phyloP scores from a whole-genome alignment of 35 echinoderm and acorn worm species.

The Apostichopus californicus region DNA sequence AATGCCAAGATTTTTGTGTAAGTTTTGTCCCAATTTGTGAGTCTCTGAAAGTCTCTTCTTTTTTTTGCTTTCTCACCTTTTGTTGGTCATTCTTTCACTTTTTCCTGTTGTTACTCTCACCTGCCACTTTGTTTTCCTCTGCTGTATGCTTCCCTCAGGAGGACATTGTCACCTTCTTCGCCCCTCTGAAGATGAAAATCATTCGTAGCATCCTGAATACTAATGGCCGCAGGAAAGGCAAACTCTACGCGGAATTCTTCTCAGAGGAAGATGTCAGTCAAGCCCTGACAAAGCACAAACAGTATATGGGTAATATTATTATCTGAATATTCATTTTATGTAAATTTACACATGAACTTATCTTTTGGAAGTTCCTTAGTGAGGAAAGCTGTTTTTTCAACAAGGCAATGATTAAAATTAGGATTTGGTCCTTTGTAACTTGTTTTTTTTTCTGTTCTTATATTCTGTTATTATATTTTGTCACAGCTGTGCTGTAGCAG shows the following conservation, averaged over 20 bases:
- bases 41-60: background rate
- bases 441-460: too few species aligned
- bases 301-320: slow-evolving; percentile 84
- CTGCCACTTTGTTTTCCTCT: background rate
- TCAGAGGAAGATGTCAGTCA: slow-evolving; percentile 74
- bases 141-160: slow-evolving; percentile 57
- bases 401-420: too few species aligned
- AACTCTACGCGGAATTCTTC: slow-evolving; percentile 80
- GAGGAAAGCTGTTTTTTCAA: too few species aligned
- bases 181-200: slow-evolving; percentile 71
- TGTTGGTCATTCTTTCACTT: background rate
- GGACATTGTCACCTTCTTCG: slow-evolving; percentile 80
- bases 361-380: too few species aligned
- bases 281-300: slow-evolving; percentile 85
- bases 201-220: slow-evolving; percentile 75
- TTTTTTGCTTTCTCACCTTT: background rate
- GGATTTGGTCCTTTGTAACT: too few species aligned
- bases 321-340: too few species aligned
- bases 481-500: too few species aligned
- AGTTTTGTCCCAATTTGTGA: too few species aligned
- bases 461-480: too few species aligned
- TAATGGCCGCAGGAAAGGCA: slow-evolving; percentile 78
- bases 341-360: too few species aligned
- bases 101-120: background rate
- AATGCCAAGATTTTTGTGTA: too few species aligned